Evolutionary conservation across 2,797 vertebrate species (phyloP).

Genomic region (Alfaro cultratus): DNA sequence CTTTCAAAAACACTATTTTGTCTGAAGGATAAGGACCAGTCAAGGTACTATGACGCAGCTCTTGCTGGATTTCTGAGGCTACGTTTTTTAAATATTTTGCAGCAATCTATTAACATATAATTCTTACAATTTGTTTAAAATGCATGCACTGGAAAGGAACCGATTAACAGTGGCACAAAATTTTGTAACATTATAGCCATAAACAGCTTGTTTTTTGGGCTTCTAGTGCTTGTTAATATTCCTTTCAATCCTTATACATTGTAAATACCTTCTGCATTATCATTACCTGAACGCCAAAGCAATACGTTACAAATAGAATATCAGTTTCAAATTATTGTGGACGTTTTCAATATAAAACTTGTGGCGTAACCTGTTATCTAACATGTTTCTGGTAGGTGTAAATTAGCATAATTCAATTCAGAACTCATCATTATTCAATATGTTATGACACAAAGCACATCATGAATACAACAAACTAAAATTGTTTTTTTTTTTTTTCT

Average conservation of each 20-base stretch:
- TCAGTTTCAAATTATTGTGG: slow-evolving; percentile 8
- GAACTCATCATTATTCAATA: slow-evolving; percentile 21
- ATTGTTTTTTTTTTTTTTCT: neutral
- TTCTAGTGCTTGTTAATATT: neutral
- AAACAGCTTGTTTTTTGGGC: neutral
- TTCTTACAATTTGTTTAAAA: slow-evolving; percentile 5
- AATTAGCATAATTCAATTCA: slow-evolving; percentile 42
- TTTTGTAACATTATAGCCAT: neutral
- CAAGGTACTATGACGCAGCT: neutral
- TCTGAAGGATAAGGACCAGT: slow-evolving; percentile 13
- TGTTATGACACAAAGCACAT: neutral
- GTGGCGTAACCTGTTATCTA: slow-evolving; percentile 29
- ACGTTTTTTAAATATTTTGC: neutral
- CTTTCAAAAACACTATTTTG: slow-evolving; percentile 19
- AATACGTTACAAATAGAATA: slow-evolving; percentile 1
- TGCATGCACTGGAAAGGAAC: neutral
- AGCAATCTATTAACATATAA: slow-evolving; percentile 2
- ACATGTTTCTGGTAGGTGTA: slow-evolving; percentile 22
- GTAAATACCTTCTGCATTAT: neutral
- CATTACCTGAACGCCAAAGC: slow-evolving; percentile 18
- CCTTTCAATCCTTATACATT: neutral
- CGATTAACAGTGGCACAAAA: no score
- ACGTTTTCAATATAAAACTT: neutral
- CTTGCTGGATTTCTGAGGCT: neutral
- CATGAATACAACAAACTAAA: slow-evolving; percentile 3